phyloP scores from a whole-genome alignment of 2,113 vertebrate genomes.

The Alethe diademata region DNA sequence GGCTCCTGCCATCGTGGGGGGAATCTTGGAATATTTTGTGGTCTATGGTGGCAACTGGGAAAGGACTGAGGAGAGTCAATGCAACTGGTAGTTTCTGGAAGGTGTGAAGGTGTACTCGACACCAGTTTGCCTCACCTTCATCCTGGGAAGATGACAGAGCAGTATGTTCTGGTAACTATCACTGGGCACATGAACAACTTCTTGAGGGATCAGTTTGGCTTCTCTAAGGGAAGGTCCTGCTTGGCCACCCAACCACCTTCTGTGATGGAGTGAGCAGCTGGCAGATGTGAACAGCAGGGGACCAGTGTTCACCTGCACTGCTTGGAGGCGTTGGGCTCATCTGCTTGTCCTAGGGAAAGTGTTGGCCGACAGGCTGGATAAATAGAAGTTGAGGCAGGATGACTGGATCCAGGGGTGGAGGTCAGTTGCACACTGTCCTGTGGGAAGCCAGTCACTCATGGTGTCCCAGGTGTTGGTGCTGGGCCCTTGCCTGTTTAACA shows the following conservation, averaged over 20 bases:
- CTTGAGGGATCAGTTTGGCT: neutral
- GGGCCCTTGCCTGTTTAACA: neutral
- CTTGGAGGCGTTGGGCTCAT: neutral
- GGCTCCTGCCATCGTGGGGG: neutral
- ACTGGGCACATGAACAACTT: fast-evolving
- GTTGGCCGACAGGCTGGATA: fast-evolving
- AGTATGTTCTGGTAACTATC: neutral
- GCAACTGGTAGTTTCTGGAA: neutral
- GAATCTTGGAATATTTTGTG: neutral
- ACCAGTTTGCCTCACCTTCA: neutral
- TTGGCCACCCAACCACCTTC: neutral
- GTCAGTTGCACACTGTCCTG: neutral
- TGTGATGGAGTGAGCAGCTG: neutral
- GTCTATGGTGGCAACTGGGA: neutral
- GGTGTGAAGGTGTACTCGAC: neutral
- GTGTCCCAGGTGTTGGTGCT: neutral
- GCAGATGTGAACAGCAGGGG: neutral
- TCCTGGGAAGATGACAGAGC: neutral
- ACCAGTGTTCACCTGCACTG: neutral
- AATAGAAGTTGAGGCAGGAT: neutral
- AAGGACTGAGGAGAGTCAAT: neutral
- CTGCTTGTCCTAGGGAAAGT: neutral
- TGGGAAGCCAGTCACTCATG: neutral
- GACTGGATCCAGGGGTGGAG: neutral
- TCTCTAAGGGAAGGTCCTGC: neutral